phyloP scores from a whole-genome alignment of 2,888 invertebrate species.

The Lissonota sp. region DNA sequence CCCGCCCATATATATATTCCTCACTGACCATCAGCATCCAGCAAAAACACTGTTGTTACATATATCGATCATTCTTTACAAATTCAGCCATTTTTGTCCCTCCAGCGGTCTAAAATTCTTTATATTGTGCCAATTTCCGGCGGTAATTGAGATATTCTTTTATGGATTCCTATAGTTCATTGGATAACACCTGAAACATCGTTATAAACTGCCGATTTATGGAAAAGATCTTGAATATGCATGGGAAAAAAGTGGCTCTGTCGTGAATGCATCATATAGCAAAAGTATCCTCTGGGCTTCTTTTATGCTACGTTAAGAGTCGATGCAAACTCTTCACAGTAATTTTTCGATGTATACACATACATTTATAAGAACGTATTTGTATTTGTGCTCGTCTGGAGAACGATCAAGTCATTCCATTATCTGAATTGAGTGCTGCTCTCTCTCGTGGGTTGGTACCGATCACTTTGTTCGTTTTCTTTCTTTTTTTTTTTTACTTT shows the following conservation, averaged over 20 bases:
- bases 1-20: conserved; percentile 58
- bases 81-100: too few species aligned
- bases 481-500: conserved; percentile 54
- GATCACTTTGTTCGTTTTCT: conserved; percentile 69
- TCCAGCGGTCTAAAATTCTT: too few species aligned
- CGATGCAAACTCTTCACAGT: conserved; percentile 25
- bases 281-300: conserved; percentile 15
- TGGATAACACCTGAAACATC: too few species aligned
- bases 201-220: too few species aligned
- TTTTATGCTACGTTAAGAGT: conserved; percentile 24
- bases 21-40: conserved; percentile 53
- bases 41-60: conserved; percentile 24
- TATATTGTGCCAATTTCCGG: too few species aligned
- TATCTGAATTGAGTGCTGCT: conserved; percentile 82
- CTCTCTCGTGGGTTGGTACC: conserved; percentile 73
- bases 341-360: conserved; percentile 8
- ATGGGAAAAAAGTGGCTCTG: conserved; percentile 50
- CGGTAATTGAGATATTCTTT: too few species aligned
- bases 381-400: conserved; percentile 40
- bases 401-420: conserved; percentile 82
- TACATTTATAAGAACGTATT: conserved; percentile 28
- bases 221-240: too few species aligned
- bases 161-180: too few species aligned
- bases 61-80: too few species aligned
- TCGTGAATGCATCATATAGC: conserved; percentile 6